These are phyloP conservation scores for Paragorgia papillata DNA, from an alignment of 92 coral and sea anemone species.

Conservation along the genomic window DNA sequence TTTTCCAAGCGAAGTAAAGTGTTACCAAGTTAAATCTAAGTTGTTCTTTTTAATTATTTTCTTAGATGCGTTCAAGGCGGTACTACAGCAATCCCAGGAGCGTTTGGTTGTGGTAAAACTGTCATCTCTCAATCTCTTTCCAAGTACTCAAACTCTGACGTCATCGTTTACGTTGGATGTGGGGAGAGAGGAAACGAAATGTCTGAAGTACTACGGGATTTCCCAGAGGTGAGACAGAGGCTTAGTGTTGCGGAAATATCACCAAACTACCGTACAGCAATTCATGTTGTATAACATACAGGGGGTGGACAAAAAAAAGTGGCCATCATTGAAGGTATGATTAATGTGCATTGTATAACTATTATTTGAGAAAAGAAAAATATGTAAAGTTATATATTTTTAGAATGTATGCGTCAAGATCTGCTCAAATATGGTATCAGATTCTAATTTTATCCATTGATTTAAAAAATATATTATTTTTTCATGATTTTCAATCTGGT, in stretches of 20 bases:
- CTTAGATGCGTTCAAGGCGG: conserved; percentile 98
- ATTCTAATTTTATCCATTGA: too few relatives aligned
- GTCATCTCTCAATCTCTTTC: conserved; percentile 99
- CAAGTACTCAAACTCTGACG: conserved; percentile 97
- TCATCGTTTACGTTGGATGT: conserved; percentile 95
- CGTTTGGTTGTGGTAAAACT: conserved; percentile 99
- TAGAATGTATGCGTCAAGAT: too few relatives aligned
- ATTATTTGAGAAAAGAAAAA: too few relatives aligned
- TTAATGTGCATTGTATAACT: too few relatives aligned
- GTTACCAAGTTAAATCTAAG: background rate
- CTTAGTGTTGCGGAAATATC: background rate
- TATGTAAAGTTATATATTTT: too few relatives aligned
- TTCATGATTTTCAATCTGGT: too few relatives aligned
- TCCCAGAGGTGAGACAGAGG: conserved; percentile 97
- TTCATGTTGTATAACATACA: too few relatives aligned
- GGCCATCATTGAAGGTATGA: too few relatives aligned
- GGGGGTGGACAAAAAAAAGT: too few relatives aligned
- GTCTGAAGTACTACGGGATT: conserved; percentile 99
- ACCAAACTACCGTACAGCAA: background rate
- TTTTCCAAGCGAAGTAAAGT: too few relatives aligned
- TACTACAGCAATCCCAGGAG: conserved; percentile 99
- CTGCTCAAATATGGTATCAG: too few relatives aligned
- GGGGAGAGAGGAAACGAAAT: conserved; percentile 99
- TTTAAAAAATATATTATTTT: too few relatives aligned
- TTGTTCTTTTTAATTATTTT: background rate